Percentiles rank a stretch among this genome's conserved stretches.
Evolutionary conservation across 2,888 invertebrate genomes (phyloP).

Genomic region (Lepeophtheirus nordmannii): DNA sequence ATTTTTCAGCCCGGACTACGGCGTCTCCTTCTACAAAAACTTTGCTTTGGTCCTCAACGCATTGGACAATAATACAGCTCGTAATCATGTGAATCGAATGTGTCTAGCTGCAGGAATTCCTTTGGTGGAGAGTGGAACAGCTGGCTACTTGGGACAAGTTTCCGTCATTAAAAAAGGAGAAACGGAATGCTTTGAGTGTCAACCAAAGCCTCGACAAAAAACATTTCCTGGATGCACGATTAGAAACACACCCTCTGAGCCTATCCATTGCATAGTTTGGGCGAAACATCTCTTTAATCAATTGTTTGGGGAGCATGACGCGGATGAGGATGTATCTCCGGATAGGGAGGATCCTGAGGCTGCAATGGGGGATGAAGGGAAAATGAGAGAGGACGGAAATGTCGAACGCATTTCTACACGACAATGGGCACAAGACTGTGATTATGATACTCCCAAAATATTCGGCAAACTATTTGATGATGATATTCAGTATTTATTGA

Average conservation of each 20-base stretch:
- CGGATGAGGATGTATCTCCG: constrained; percentile 94
- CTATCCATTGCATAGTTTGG: constrained; percentile 99
- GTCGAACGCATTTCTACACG: constrained; percentile 54
- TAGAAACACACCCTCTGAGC: constrained; percentile 94
- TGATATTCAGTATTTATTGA: constrained; percentile 82
- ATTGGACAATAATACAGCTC: constrained; percentile 83
- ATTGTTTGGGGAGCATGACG: constrained; percentile 88
- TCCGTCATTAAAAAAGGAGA: constrained; percentile 41
- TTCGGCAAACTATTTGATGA: constrained; percentile 85
- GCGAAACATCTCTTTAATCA: constrained; percentile 97
- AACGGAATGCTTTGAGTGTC: constrained; percentile 94
- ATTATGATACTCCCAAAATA: constrained; percentile 66
- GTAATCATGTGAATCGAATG: constrained; percentile 97
- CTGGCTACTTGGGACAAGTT: constrained; percentile 85
- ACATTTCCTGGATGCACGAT: constrained; percentile 96
- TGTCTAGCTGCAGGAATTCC: constrained; percentile 88
- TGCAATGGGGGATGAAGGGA: background rate
- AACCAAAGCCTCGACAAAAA: constrained; percentile 74
- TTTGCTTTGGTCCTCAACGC: constrained; percentile 90
- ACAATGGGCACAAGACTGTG: constrained; percentile 66
- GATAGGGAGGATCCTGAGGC: constrained; percentile 87
- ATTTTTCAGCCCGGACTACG: constrained; percentile 60
- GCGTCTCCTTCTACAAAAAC: constrained; percentile 72
- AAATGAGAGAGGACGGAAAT: constrained; percentile 35
- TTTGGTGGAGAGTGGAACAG: constrained; percentile 88